Evolutionary conservation across 2,797 vertebrate species (phyloP).

Genomic region (Echiichthys vipera): DNA sequence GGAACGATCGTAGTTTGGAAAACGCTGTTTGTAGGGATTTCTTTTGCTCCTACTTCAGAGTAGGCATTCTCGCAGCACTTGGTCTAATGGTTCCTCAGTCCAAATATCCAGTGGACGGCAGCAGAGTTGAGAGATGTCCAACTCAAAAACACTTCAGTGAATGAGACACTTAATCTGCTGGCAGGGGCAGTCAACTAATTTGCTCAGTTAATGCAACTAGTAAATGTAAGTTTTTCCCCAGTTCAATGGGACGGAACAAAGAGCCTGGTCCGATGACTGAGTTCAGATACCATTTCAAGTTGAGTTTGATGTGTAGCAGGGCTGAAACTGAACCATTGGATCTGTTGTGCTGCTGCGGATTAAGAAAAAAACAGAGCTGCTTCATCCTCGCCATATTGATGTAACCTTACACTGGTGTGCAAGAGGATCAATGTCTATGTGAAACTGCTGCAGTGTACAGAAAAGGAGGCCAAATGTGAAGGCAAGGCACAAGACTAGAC

Average conservation of each 20-base stretch:
- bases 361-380: constrained; percentile 31
- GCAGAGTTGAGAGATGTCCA: background rate
- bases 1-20: too few species aligned
- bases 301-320: constrained; percentile 42
- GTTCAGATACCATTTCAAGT: constrained; percentile 44
- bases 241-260: constrained; percentile 24
- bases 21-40: too few species aligned
- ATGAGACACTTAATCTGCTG: background rate
- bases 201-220: constrained; percentile 1
- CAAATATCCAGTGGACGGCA: too few species aligned
- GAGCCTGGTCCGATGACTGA: background rate
- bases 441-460: constrained; percentile 68
- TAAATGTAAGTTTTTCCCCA: constrained; percentile 19
- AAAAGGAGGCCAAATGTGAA: constrained; percentile 47
- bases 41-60: too few species aligned
- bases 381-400: constrained; percentile 68
- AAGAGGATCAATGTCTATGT: constrained; percentile 72
- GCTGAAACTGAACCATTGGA: constrained; percentile 53
- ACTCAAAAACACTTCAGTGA: background rate
- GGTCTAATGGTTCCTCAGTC: too few species aligned
- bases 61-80: too few species aligned
- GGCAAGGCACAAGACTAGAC: constrained; percentile 20
- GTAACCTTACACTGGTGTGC: constrained; percentile 70
- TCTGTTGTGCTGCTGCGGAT: constrained; percentile 50
- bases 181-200: background rate